Base-by-base conservation (phyloP, 1,140 invertebrate species). In the Drosophila nannoptera region DNA sequence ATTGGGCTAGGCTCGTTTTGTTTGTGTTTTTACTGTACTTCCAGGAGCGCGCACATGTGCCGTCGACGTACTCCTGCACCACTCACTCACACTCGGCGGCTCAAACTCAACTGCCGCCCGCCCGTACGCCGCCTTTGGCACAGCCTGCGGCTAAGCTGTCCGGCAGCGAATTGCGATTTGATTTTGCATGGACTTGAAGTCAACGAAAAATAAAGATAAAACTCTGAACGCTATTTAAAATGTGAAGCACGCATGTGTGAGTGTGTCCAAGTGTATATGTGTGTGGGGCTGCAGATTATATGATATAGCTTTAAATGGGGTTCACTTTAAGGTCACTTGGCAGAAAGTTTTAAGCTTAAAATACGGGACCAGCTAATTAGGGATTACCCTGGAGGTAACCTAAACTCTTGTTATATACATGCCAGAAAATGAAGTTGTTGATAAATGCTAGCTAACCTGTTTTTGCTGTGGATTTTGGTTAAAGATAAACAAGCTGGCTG, bases 141-240 rank as follows among this genome's bases (percentile, higher is more conserved):
- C 46, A 22, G 38, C 59, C 33, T 60, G 58, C 35, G 59, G 66
- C 65, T 75, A 65, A 69, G 80, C 80, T 83, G 80, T 83, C 80
- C 80, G 53, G 80, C 80, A 60, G 67, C 45, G 52, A 73, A 84
- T 69, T 77, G 76, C 76, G 76, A 74, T 84, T 84, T 78, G 80
- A 84, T 84, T 84, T 84, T 84, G 77, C 80, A 86, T 84, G 70
- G 66, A 74, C 75, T 82, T 77, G 61, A 69, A 22, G 48, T 7
- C 9, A 50, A 53, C 36, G 74, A 11, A 31, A 29, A 46, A 46
- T 9, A 46, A n/a, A 46, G 29, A n/a, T 43, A 14, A 11, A 46
- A 31, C 16, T 46, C 8, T 46, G 22, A 22, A 77, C 64, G 80
- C 65, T 68, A 68, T 80, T 80, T 84, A 43, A 84, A 78, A 84